Percentiles rank a stretch among this genome's conserved stretches.
phyloP scores from a whole-genome alignment of 2,797 vertebrate species.

The Sebastolobus alascanus region DNA sequence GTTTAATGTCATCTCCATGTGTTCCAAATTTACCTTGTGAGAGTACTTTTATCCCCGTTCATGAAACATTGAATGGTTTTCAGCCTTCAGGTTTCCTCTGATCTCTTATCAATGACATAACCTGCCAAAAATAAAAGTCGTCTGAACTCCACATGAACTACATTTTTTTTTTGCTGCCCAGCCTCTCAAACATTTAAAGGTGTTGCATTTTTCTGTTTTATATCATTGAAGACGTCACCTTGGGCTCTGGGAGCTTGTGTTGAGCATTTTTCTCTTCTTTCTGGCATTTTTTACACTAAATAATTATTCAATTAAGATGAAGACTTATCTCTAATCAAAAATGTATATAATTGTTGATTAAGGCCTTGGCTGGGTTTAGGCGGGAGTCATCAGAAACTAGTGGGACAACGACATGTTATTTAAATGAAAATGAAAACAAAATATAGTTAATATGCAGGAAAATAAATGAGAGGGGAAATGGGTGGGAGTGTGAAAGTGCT shows the following conservation, averaged over 20 bases:
- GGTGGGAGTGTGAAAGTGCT: not conserved
- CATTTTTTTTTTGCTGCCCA: not conserved
- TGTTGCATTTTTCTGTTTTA: not conserved
- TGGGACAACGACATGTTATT: not conserved
- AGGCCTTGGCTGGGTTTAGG: not conserved
- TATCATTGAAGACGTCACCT: not conserved
- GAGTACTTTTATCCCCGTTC: not conserved
- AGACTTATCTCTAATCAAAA: not conserved
- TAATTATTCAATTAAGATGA: not conserved
- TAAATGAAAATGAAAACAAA: not conserved
- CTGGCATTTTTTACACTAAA: not conserved
- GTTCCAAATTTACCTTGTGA: not conserved
- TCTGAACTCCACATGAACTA: not conserved
- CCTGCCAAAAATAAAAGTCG: slow-evolving; percentile 7
- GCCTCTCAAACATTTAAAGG: not conserved
- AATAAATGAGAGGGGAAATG: not conserved
- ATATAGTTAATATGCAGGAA: not conserved
- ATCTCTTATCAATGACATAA: slow-evolving; percentile 33
- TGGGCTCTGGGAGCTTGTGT: not conserved
- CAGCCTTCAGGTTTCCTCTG: slow-evolving; percentile 30
- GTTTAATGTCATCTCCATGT: not conserved
- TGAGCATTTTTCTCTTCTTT: not conserved
- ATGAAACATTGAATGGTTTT: slow-evolving; percentile 5
- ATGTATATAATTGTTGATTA: not conserved
- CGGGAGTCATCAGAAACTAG: not conserved